Evolutionary conservation across 2,888 invertebrate species (phyloP).

Genomic region (Emmelina monodactyla): DNA sequence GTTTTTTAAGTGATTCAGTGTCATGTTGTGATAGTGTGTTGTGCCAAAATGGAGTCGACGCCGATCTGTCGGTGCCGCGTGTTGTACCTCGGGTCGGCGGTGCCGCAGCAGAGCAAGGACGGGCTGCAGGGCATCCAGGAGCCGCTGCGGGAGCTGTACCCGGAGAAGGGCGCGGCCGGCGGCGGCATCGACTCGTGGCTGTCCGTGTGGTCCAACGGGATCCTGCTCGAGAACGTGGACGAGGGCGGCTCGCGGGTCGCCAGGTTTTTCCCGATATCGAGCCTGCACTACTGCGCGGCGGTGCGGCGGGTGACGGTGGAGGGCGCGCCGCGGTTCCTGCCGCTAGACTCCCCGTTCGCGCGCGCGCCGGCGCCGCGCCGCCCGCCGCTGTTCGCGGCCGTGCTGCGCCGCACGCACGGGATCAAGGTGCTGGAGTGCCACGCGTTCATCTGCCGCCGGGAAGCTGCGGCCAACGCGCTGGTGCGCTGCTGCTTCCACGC

Average conservation of each 20-base stretch:
- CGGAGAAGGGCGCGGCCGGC: slow-evolving; percentile 89
- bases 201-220: slow-evolving; percentile 96
- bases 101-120: slow-evolving; percentile 97
- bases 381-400: slow-evolving; percentile 96
- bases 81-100: slow-evolving; percentile 94
- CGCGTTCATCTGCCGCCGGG: slow-evolving; percentile 96
- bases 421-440: slow-evolving; percentile 99
- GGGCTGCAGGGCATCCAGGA: slow-evolving; percentile 98
- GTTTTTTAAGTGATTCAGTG: slow-evolving; percentile 39
- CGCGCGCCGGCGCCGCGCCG: slow-evolving; percentile 91
- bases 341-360: slow-evolving; percentile 95
- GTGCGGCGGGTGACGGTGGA: slow-evolving; percentile 85
- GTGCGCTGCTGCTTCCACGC: slow-evolving; percentile 98
- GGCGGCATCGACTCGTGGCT: slow-evolving; percentile 96
- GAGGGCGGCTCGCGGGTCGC: slow-evolving; percentile 94
- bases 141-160: slow-evolving; percentile 93
- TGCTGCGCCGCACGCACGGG: slow-evolving; percentile 92
- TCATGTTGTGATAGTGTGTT: slow-evolving; percentile 59
- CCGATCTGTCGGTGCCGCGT: slow-evolving; percentile 97
- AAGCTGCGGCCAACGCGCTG: slow-evolving; percentile 96
- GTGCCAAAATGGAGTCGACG: slow-evolving; percentile 75
- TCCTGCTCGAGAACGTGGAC: slow-evolving; percentile 94
- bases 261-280: slow-evolving; percentile 94
- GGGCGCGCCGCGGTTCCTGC: slow-evolving; percentile 86
- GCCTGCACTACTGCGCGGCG: slow-evolving; percentile 94